Percentiles rank a stretch among this genome's conserved stretches.
Evolutionary conservation across 2,888 invertebrate species (phyloP).

Genomic region (Fabriciana adippe): DNA sequence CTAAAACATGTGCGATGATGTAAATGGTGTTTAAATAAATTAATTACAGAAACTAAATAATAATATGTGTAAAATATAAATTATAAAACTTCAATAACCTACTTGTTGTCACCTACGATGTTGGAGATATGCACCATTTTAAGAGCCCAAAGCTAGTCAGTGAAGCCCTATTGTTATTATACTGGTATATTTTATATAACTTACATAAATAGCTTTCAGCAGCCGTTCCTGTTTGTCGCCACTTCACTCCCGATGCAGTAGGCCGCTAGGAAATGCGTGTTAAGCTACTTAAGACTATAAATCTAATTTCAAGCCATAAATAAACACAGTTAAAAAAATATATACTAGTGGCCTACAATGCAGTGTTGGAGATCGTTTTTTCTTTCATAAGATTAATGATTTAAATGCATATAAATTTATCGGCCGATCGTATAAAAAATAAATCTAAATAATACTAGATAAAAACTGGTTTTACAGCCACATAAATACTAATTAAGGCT

Average conservation of each 20-base stretch:
- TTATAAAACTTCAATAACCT: constrained; percentile 15
- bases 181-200: constrained; percentile 29
- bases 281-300: constrained; percentile 34
- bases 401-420: constrained; percentile 60
- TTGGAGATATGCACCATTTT: constrained; percentile 36
- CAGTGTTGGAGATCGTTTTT: constrained; percentile 38
- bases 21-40: constrained; percentile 14
- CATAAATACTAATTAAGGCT: constrained; percentile 45
- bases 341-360: constrained; percentile 35
- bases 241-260: constrained; percentile 31
- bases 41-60: constrained; percentile 9
- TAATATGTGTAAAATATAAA: constrained; percentile 16
- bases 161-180: constrained; percentile 28
- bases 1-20: constrained; percentile 12
- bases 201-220: constrained; percentile 31
- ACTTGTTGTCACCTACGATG: constrained; percentile 21
- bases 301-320: constrained; percentile 36
- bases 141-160: constrained; percentile 32
- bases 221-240: constrained; percentile 28
- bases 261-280: constrained; percentile 32
- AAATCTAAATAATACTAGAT: constrained; percentile 47
- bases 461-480: constrained; percentile 46
- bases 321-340: constrained; percentile 33
- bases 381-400: constrained; percentile 46
- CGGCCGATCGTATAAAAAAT: constrained; percentile 38